A percentile compares a stretch with the other conserved stretches of the same genome.
Evolutionary conservation across 2,888 invertebrate genomes (phyloP).

Genomic region (Eledone cirrhosa): DNA sequence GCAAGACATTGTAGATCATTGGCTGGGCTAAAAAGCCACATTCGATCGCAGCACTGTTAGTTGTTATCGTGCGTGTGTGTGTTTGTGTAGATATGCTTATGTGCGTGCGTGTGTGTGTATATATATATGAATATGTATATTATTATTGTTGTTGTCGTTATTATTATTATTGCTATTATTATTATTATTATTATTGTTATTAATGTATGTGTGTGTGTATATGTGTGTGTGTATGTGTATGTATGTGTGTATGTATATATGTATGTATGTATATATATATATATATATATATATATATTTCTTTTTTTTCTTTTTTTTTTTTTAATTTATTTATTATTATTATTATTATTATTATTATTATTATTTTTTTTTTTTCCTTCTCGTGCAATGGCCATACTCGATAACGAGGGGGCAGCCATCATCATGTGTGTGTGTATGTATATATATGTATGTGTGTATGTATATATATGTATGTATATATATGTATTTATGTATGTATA

Average conservation of each 20-base stretch:
- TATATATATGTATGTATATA: slow-evolving; percentile 14
- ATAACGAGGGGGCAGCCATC: no score
- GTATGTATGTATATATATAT: slow-evolving; percentile 16
- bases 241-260: not conserved
- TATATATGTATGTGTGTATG: slow-evolving; percentile 25
- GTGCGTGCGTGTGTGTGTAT: not conserved
- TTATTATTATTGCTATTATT: not conserved
- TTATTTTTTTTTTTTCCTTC: not conserved
- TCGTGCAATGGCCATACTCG: no score
- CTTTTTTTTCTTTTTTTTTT: not conserved
- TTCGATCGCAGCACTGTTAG: not conserved
- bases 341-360: slow-evolving; percentile 33
- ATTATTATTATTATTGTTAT: not conserved
- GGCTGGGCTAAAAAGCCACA: no score
- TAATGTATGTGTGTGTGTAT: slow-evolving; percentile 9
- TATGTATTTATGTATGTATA: not conserved
- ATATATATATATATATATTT: slow-evolving; percentile 28
- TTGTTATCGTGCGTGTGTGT: not conserved
- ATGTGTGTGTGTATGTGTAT: slow-evolving; percentile 3
- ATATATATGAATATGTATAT: not conserved
- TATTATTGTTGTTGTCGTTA: not conserved
- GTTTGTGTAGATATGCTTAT: not conserved
- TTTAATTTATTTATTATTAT: slow-evolving; percentile 30
- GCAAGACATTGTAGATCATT: no score
- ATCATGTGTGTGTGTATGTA: slow-evolving; percentile 28